phyloP scores from a whole-genome alignment of 2,113 vertebrate species.

The Vimba vimba region DNA sequence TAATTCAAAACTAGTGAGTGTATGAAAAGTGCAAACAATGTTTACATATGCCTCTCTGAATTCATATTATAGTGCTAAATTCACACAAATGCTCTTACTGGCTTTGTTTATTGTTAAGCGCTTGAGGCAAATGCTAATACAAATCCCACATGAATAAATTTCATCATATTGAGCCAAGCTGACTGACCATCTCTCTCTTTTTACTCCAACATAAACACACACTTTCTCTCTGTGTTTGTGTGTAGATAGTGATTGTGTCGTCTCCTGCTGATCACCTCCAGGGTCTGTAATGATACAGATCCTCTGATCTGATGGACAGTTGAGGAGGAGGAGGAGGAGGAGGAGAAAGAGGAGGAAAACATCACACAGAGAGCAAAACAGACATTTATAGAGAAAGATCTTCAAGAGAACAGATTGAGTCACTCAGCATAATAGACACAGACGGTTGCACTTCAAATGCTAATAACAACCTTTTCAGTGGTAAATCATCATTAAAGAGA shows the following conservation, averaged over 20 bases:
- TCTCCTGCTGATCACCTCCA: conserved; percentile 21
- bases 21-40: not conserved
- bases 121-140: conserved; percentile 32
- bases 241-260: conserved; percentile 17
- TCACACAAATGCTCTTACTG: conserved; percentile 3
- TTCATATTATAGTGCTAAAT: not conserved
- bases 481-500: conserved; percentile 28
- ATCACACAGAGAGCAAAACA: conserved; percentile 37
- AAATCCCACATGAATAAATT: conserved; percentile 41
- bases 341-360: conserved; percentile 62
- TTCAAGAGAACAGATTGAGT: conserved; percentile 38
- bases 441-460: conserved; percentile 32
- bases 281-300: conserved; percentile 44
- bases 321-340: conserved; percentile 70
- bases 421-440: conserved; percentile 34
- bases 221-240: not conserved
- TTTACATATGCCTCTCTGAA: not conserved
- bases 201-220: not conserved
- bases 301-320: conserved; percentile 63
- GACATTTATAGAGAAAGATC: conserved; percentile 44
- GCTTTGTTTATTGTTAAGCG: conserved; percentile 31
- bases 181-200: conserved; percentile 20
- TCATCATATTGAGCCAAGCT: conserved; percentile 32
- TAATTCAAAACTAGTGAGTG: not conserved
- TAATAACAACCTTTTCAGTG: conserved; percentile 34